A percentile compares a stretch with the other conserved stretches of the same genome.
These are phyloP conservation scores for Philaethria dido DNA, from an alignment of 2,888 invertebrate species.

Conservation along the genomic window DNA sequence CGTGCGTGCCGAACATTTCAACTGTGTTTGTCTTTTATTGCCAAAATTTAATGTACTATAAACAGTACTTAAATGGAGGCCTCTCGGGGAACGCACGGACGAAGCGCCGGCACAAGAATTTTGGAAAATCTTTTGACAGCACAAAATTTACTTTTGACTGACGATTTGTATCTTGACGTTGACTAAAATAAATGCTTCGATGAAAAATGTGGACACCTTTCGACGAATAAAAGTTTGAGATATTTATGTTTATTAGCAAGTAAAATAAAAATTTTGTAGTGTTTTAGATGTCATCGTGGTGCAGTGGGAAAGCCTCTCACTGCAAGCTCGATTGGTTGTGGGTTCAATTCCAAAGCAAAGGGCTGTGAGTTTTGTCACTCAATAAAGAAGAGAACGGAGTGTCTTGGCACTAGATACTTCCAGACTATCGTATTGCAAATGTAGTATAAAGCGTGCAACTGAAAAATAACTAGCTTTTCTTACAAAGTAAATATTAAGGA, in stretches of 20 bases:
- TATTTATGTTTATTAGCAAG: background rate
- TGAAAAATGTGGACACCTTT: constrained; percentile 9
- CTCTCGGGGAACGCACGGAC: constrained; percentile 62
- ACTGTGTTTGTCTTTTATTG: constrained; percentile 81
- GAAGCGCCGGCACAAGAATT: constrained; percentile 56
- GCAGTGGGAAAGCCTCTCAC: too few species aligned
- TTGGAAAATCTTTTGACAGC: constrained; percentile 61
- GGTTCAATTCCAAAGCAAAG: too few species aligned
- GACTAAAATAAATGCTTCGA: background rate
- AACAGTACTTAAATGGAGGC: constrained; percentile 80
- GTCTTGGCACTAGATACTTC: too few species aligned
- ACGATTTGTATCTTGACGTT: constrained; percentile 13
- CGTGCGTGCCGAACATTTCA: constrained; percentile 78
- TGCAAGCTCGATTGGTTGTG: too few species aligned
- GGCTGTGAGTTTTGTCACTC: too few species aligned
- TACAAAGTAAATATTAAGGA: background rate
- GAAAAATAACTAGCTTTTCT: background rate
- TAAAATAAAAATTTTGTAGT: too few species aligned
- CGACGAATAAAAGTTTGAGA: background rate
- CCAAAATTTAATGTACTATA: constrained; percentile 83
- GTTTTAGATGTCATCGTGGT: too few species aligned
- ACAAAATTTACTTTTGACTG: constrained; percentile 20
- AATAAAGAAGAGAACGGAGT: too few species aligned
- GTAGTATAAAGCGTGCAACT: too few species aligned
- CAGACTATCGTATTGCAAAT: too few species aligned